phyloP scores from a whole-genome alignment of 2,113 vertebrate species.

The Myiozetetes cayanensis region DNA sequence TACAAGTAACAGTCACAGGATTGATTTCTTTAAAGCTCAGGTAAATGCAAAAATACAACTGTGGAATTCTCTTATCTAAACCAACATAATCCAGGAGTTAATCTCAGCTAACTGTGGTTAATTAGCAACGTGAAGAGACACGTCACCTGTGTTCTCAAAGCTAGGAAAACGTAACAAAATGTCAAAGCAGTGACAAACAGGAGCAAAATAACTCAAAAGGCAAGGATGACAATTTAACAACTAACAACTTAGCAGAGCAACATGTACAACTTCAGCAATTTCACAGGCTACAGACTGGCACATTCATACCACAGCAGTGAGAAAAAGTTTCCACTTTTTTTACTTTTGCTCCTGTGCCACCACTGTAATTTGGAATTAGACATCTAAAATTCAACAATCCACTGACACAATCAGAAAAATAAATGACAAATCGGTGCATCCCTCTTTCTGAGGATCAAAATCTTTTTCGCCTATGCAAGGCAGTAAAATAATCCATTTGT shows the following conservation, averaged over 20 bases:
- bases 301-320: background rate
- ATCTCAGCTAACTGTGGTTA: background rate
- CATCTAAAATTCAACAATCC: background rate
- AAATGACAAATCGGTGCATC: background rate
- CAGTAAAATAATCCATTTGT: background rate
- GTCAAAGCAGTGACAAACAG: background rate
- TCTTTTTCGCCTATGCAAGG: background rate
- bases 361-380: background rate
- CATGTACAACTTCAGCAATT: background rate
- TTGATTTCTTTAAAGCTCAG: background rate
- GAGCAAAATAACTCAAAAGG: background rate
- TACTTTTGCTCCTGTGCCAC: background rate
- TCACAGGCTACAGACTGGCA: background rate
- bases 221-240: background rate
- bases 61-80: slow-evolving; percentile 8
- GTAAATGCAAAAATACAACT: background rate
- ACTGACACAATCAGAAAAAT: background rate
- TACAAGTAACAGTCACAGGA: background rate
- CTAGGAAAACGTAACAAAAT: background rate
- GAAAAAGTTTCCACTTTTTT: background rate
- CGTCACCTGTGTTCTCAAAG: background rate
- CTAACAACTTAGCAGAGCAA: background rate
- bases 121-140: background rate
- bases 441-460: background rate
- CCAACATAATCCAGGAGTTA: background rate